Evolutionary conservation across 1,140 invertebrate genomes (phyloP).

Genomic region (Sarcophaga bullata): DNA sequence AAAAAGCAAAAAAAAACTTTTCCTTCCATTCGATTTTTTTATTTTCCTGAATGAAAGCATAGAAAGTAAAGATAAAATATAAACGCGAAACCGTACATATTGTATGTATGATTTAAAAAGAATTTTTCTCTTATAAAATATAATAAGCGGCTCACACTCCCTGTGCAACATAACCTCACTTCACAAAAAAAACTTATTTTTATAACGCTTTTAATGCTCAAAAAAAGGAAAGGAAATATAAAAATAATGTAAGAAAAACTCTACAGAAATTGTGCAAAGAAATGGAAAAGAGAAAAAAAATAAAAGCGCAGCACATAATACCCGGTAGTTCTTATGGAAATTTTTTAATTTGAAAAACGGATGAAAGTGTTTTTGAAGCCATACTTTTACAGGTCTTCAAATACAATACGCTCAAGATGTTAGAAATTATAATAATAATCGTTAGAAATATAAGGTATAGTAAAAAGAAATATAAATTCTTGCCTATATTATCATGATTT

Average conservation of each 20-base stretch:
- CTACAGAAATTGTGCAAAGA: neutral
- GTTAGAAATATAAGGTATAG: too few species aligned
- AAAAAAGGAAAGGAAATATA: too few species aligned
- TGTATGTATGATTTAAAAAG: neutral
- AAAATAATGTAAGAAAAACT: too few species aligned
- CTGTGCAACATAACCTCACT: neutral
- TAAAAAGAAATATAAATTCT: too few species aligned
- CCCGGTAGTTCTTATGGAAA: slow-evolving; percentile 45
- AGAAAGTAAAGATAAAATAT: neutral
- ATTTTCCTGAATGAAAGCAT: neutral
- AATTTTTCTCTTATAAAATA: neutral
- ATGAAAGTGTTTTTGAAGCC: slow-evolving; percentile 66
- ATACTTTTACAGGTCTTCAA: slow-evolving; percentile 12
- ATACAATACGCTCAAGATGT: neutral
- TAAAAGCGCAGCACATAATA: neutral
- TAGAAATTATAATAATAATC: too few species aligned
- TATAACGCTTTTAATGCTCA: too few species aligned
- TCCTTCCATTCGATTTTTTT: too few species aligned
- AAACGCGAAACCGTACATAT: neutral
- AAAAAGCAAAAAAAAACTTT: neutral
- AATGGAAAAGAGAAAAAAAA: neutral
- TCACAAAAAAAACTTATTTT: neutral
- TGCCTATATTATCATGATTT: too few species aligned
- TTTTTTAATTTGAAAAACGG: slow-evolving; percentile 64
- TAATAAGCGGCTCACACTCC: neutral